Evolutionary conservation across 1,140 invertebrate species (phyloP), one percentile per base, ranked within the genome.

Genomic region (Penaeus chinensis): DNA sequence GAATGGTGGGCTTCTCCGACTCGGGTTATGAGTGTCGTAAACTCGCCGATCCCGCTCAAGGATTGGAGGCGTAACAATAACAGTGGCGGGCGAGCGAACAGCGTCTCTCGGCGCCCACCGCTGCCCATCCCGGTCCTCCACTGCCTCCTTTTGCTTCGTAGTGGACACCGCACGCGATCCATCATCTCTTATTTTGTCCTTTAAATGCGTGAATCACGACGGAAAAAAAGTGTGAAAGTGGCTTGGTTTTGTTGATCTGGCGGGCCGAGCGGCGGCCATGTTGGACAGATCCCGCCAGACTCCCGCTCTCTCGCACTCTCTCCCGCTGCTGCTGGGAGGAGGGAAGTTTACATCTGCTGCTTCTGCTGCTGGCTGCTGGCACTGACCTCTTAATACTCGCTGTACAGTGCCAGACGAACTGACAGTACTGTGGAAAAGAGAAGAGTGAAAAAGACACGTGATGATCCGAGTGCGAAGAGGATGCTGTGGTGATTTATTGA

Each of bases 11-110:
- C 84, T 87, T 83, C 88, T 90, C 88, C 87, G 85, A 89, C 90
- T 89, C 85, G 85, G 90, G 90, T 90, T 90, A 90, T 90, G 90
- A 90, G 88, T 82, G 86, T 90, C 90, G 90, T 90, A 90, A 90
- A 90, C 85, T 84, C 85, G 54, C 71, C 85, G 90, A 89, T 90
- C 90, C 88, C 85, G 90, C 90, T 84, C 90, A 90, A 90, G 90
- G 90, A 90, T 90, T 90, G 90, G 90, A 90, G 87, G 88, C 90
- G 90, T 90, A 90, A 90, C 90, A 90, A 90, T 90, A 90, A 90
- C 85, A 89, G 84, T 66, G 88, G 82, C 69, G 83, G 88, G 88
- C 82, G 82, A 79, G 89, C 74, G 79, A 69, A 66, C 74, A 66
- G 79, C 89, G 84, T 85, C 63, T 89, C 89, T 77, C 81, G 76